Conservation (phyloP, 2,888 invertebrate species). For the Agrenia bidenticulata region DNA sequence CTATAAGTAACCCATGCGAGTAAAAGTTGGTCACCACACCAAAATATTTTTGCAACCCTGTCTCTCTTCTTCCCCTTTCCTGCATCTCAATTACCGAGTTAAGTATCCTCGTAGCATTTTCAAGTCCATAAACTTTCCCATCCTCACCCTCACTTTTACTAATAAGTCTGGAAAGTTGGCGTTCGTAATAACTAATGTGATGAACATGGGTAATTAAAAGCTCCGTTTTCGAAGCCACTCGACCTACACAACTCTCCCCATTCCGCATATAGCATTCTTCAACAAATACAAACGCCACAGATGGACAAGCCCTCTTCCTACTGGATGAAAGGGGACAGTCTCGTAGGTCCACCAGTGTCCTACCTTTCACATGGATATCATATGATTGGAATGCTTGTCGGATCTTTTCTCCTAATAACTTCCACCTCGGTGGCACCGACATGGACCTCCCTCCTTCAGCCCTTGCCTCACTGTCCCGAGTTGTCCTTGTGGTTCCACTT, state of each 20-base stretch:
- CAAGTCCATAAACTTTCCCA: slow-evolving; percentile 29
- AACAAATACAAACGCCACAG: slow-evolving; percentile 40
- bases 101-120: slow-evolving; percentile 32
- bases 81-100: slow-evolving; percentile 26
- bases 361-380: slow-evolving; percentile 32
- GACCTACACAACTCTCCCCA: slow-evolving; percentile 32
- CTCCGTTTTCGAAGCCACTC: slow-evolving; percentile 41
- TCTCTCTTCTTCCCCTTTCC: slow-evolving; percentile 1
- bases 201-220: slow-evolving; percentile 41
- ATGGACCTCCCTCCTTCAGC: background rate
- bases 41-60: slow-evolving; percentile 3
- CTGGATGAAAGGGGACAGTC: slow-evolving; percentile 39
- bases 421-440: slow-evolving; percentile 20
- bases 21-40: slow-evolving; percentile 30
- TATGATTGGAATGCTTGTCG: slow-evolving; percentile 42
- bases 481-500: too few species aligned
- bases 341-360: slow-evolving; percentile 39
- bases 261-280: slow-evolving; percentile 38
- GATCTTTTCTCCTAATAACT: slow-evolving; percentile 39
- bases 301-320: slow-evolving; percentile 21
- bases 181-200: slow-evolving; percentile 40
- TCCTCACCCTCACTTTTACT: background rate
- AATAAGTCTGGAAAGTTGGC: slow-evolving; percentile 10
- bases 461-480: background rate
- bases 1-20: slow-evolving; percentile 55